Evolutionary conservation across 2,888 invertebrate genomes (phyloP), one percentile per base, ranked within the genome.

Genomic region (Polydrusus tereticollis): DNA sequence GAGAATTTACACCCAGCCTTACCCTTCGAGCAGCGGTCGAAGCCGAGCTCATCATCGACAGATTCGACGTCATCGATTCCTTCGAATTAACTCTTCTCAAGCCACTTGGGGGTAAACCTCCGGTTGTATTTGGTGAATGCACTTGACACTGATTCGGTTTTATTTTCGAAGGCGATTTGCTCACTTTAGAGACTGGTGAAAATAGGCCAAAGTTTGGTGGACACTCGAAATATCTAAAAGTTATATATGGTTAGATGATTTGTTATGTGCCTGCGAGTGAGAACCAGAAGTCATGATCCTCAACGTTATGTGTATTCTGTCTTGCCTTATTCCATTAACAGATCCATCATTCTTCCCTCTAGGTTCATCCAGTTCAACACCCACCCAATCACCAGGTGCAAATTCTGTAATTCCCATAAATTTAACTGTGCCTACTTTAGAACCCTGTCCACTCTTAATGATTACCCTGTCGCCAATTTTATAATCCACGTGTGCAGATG

Each of bases 281-380:
- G 29, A 4, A 29, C 7, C n/a, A n/a, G n/a, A n/a, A n/a, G n/a
- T n/a, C n/a, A n/a, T n/a, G n/a, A n/a, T n/a, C n/a, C n/a, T n/a
- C 16, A n/a, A 14, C 8, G 18, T 26, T 26, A 3, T 26, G 12
- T 7, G 1, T 5, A n/a, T n/a, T 38, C 4, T 47, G 7, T 20
- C 20, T 57, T 64, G 67, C 96, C 96, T 93, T 86, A 92, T 93
- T 66, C 96, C 97, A 77, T 92, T 94, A 33, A 98, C 96, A 59
- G 95, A 92, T 69, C 99, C 98, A 83, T 99, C 97, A 85, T 99
- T 98, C 87, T 98, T 98, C 64, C 99, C 99, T 72, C 93, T 87
- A 0, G 96, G 92, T 77, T 97, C 96, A 83, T 98, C 97, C 78
- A 99, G 88, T 85, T 98, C 97, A 18, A 99, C 93, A 21, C 98